These are phyloP conservation scores for Halesus radiatus DNA, from an alignment of 1,140 invertebrate genomes.

Conservation along the genomic window DNA sequence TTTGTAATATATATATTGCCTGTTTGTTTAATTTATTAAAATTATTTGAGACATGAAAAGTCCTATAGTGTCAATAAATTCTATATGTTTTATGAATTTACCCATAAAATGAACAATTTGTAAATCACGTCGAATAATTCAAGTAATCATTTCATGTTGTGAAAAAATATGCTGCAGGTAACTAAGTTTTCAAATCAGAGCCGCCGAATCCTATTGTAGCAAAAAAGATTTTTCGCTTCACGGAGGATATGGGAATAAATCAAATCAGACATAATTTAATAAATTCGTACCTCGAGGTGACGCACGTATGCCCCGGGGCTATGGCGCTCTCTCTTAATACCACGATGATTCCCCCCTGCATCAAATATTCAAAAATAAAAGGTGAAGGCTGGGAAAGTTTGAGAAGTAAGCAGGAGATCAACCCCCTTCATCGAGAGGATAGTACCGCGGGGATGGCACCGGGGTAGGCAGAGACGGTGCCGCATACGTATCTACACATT, in stretches of 20 bases:
- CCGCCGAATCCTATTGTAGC: neutral
- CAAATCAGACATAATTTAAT: constrained; percentile 11
- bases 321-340: constrained; percentile 2
- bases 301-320: neutral
- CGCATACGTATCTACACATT: constrained; percentile 30
- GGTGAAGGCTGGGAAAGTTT: neutral
- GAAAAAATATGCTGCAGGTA: too few relatives aligned
- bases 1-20: too few relatives aligned
- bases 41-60: too few relatives aligned
- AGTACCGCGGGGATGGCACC: too few relatives aligned
- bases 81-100: too few relatives aligned
- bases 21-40: too few relatives aligned
- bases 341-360: constrained; percentile 8
- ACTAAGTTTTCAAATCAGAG: too few relatives aligned
- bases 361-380: constrained; percentile 30
- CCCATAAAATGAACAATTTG: too few relatives aligned
- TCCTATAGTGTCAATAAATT: too few relatives aligned
- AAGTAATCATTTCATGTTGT: too few relatives aligned
- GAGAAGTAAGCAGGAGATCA: neutral
- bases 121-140: too few relatives aligned
- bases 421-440: too few relatives aligned
- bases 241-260: neutral
- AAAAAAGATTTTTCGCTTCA: constrained; percentile 15
- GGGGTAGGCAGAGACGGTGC: neutral
- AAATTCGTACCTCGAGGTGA: constrained; percentile 8